A percentile compares a stretch with the other conserved stretches of the same genome.
These are phyloP conservation scores for Myotis yumanensis DNA, from an alignment of 2,113 vertebrate genomes.

Conservation along the genomic window DNA sequence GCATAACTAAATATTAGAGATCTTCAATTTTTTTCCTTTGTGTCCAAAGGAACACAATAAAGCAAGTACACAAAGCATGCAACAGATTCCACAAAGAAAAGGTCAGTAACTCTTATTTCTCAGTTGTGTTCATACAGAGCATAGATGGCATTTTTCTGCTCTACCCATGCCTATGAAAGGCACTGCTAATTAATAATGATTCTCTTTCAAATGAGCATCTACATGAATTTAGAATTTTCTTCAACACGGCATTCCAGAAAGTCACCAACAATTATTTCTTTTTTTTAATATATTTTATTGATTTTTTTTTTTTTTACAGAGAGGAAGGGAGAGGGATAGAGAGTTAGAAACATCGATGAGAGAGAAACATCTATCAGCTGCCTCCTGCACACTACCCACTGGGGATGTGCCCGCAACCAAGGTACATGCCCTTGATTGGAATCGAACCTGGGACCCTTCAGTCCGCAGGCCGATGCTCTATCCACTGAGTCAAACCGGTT, in stretches of 20 bases:
- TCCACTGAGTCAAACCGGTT: too few relatives aligned
- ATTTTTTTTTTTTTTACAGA: too few relatives aligned
- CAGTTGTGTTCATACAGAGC: not conserved
- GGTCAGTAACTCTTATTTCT: not conserved
- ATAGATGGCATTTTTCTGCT: not conserved
- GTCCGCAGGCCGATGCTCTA: too few relatives aligned
- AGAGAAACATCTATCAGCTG: too few relatives aligned
- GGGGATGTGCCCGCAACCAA: too few relatives aligned
- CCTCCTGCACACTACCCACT: too few relatives aligned
- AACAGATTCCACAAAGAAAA: not conserved
- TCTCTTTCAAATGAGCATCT: not conserved
- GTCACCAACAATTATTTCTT: constrained; percentile 8
- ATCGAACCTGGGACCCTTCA: too few relatives aligned
- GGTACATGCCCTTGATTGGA: too few relatives aligned
- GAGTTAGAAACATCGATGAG: too few relatives aligned
- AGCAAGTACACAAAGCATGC: not conserved
- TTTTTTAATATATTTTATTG: too few relatives aligned
- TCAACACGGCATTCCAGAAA: not conserved
- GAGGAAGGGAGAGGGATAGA: too few relatives aligned
- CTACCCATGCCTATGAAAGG: not conserved
- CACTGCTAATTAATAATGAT: not conserved
- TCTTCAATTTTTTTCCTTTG: not conserved
- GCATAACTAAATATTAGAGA: not conserved
- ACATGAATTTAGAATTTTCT: not conserved
- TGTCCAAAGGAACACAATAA: not conserved